A percentile compares a stretch with the other conserved stretches of the same genome.
Conservation (phyloP, 2,113 vertebrate genomes). For the Cairina moschata region DNA sequence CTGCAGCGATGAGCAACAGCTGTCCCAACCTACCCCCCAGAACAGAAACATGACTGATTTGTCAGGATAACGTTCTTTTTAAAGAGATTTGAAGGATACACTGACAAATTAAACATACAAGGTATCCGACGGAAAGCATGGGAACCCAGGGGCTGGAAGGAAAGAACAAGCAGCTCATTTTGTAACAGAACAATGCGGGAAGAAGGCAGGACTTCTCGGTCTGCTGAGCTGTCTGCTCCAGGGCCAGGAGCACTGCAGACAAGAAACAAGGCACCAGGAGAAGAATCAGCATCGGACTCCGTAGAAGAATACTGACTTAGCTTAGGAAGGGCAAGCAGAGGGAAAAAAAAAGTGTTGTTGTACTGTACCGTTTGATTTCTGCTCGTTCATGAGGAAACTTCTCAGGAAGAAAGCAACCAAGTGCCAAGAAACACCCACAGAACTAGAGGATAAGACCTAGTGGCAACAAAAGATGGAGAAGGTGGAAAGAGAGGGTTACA, state of each 20-base stretch:
- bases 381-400: not conserved
- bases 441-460: not conserved
- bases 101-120: not conserved
- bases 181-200: not conserved
- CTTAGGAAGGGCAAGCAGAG: not conserved
- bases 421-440: not conserved
- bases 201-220: not conserved
- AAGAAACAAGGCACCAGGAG: constrained; percentile 16
- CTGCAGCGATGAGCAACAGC: not conserved
- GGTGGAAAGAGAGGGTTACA: not conserved
- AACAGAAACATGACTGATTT: not conserved
- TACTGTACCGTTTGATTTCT: not conserved
- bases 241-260: not conserved
- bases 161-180: not conserved
- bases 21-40: not conserved
- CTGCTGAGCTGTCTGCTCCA: not conserved
- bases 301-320: not conserved
- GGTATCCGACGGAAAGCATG: not conserved
- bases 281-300: not conserved
- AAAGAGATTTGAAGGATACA: not conserved
- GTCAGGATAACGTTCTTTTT: not conserved
- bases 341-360: not conserved
- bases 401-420: not conserved
- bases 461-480: not conserved
- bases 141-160: not conserved